phyloP scores from a whole-genome alignment of 2,888 invertebrate genomes.

The Hemithea aestivaria region DNA sequence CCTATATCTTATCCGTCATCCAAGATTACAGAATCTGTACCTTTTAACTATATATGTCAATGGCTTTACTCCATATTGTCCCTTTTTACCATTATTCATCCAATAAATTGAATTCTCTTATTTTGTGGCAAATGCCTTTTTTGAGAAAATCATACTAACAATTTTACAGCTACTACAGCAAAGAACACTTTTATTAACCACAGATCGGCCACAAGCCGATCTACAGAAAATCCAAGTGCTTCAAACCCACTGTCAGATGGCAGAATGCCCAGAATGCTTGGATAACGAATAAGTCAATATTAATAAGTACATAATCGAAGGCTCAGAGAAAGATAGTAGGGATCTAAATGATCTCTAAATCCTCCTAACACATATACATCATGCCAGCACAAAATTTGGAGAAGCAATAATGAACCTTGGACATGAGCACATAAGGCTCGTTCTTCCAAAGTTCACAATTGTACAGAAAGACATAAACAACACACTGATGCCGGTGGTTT shows the following conservation, averaged over 20 bases:
- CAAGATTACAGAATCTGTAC: constrained; percentile 6
- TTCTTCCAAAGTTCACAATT: constrained; percentile 32
- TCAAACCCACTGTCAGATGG: no score
- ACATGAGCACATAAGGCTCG: constrained; percentile 18
- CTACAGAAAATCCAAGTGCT: no score
- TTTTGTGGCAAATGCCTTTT: no score
- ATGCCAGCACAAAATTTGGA: constrained; percentile 44
- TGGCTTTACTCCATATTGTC: no score
- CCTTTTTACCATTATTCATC: no score
- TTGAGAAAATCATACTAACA: no score
- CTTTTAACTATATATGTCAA: no score
- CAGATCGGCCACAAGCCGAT: no score
- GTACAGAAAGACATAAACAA: constrained; percentile 42
- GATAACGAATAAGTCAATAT: constrained; percentile 4
- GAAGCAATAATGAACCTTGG: constrained; percentile 27
- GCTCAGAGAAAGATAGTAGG: constrained; percentile 18
- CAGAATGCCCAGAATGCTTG: constrained; percentile 2
- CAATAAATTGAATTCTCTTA: no score
- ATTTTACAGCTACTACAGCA: no score
- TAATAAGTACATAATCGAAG: background rate
- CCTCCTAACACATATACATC: constrained; percentile 66
- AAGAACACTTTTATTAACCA: no score
- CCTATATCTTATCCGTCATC: constrained; percentile 7
- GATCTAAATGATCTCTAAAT: constrained; percentile 27
- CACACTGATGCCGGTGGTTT: constrained; percentile 52